Evolutionary conservation across 2,888 invertebrate genomes (phyloP), one percentile per base, ranked within the genome.

Genomic region (Amiota communis): DNA sequence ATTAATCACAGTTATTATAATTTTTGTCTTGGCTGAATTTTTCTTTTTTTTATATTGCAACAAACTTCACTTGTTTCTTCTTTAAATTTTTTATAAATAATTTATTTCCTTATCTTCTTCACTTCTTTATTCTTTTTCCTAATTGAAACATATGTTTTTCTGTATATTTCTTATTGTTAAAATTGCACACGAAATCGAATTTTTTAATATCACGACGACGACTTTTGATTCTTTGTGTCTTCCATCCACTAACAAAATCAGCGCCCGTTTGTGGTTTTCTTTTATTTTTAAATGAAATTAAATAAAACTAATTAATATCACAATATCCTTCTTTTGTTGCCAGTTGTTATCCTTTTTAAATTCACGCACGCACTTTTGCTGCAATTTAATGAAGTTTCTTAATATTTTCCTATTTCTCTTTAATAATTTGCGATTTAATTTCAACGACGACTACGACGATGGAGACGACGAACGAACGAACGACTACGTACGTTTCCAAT

Each of bases 121-220:
- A 59, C 9, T 17, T 20, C 23, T 59, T 59, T 59, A 0, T 36
- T 36, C 6, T 36, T 36, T 36, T 36, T 36, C 8, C 36, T 36
- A 36, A 36, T 36, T 36, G 6, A 36, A 36, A 36, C 36, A 17
- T 13, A 59, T 59, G 23, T 59, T 17, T 59, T 59, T 59, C 59
- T 36, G 17, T 8, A 15, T 48, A 15, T 46, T 47, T 64, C 6
- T 47, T 46, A 47, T 46, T 67, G 67, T 51, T 51, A 51, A 67
- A 67, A 67, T 67, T 67, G 67, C 67, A 67, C 67, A 67, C 67
- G 64, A 65, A n/a, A 48, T 65, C 48, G 67, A 67, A 51, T 67
- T 67, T 49, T 65, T 64, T 23, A 2, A 36, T 36, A 36, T 36
- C 36, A 36, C 36, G 36, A 36, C 36, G 36, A 36, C 36, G 23